These are phyloP conservation scores for Wiebesia pumilae DNA, from an alignment of 1,140 invertebrate genomes.

Conservation along the genomic window DNA sequence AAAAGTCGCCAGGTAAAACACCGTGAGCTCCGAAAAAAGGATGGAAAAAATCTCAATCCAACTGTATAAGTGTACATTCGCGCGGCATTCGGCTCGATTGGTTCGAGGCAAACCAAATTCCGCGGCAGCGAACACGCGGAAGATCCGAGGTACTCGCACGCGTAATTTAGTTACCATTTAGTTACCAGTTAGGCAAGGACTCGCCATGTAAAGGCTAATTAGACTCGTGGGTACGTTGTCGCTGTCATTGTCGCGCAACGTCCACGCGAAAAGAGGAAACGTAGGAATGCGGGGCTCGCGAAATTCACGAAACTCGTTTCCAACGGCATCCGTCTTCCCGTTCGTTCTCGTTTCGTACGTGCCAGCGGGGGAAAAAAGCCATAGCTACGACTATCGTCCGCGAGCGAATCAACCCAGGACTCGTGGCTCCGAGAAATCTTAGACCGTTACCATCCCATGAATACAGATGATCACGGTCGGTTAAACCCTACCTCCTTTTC, in stretches of 20 bases:
- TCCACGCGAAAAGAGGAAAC: neutral
- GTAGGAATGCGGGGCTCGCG: conserved; percentile 2
- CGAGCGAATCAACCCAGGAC: neutral
- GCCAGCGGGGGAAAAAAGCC: neutral
- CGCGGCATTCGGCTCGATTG: neutral
- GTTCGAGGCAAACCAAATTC: neutral
- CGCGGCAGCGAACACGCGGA: neutral
- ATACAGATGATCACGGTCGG: neutral
- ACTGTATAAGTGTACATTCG: neutral
- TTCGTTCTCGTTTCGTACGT: neutral
- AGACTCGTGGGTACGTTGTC: conserved; percentile 3
- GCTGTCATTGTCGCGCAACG: neutral
- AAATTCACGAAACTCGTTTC: conserved; percentile 8
- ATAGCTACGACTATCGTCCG: neutral
- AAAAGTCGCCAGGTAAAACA: neutral
- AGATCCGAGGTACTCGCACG: neutral
- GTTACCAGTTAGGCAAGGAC: neutral
- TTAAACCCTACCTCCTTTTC: neutral
- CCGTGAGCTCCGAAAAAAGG: no score
- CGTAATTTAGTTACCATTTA: neutral
- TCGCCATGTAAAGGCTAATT: conserved; percentile 4
- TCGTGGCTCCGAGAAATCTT: neutral
- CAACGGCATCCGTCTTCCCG: no score
- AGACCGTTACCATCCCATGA: conserved; percentile 13
- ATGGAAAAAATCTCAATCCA: neutral